Percentiles rank a stretch among this genome's conserved stretches.
Conservation (phyloP, 1,140 invertebrate species). For the Hestina assimilis region DNA sequence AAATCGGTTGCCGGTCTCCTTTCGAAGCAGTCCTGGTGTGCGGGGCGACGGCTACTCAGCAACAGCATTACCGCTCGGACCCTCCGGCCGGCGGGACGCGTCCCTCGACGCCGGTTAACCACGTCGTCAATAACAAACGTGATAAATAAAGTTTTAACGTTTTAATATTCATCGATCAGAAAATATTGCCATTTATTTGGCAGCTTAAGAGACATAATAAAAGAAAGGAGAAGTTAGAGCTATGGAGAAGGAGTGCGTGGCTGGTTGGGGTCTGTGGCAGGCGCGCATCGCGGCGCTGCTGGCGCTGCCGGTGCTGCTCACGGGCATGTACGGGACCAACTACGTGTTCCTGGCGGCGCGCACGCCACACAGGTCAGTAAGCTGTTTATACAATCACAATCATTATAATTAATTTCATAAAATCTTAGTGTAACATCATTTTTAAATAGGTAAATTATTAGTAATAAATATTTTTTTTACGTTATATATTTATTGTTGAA, state of each 20-base stretch:
- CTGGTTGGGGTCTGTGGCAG: slow-evolving; percentile 60
- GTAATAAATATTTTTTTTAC: no score
- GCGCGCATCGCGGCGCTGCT: slow-evolving; percentile 61
- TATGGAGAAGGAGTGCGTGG: slow-evolving; percentile 45
- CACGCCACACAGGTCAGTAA: slow-evolving; percentile 58
- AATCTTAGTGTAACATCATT: no score
- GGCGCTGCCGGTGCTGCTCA: slow-evolving; percentile 79
- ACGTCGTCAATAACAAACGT: background rate
- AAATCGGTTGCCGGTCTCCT: slow-evolving; percentile 35
- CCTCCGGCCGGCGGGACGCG: slow-evolving; percentile 37
- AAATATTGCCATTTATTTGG: no score
- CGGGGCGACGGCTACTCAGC: slow-evolving; percentile 24
- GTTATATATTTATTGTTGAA: no score
- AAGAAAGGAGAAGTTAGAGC: background rate
- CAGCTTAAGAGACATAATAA: background rate
- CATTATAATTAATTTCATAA: no score
- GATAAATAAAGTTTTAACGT: no score
- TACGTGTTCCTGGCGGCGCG: slow-evolving; percentile 81
- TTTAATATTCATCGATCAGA: no score
- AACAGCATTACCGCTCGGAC: slow-evolving; percentile 38
- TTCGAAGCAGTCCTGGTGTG: slow-evolving; percentile 32
- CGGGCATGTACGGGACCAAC: slow-evolving; percentile 80
- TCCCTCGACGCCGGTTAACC: background rate
- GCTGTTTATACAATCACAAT: no score
- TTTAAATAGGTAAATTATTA: no score